Base-by-base conservation (phyloP, 2,113 vertebrate genomes). In the Varanus komodoensis region DNA sequence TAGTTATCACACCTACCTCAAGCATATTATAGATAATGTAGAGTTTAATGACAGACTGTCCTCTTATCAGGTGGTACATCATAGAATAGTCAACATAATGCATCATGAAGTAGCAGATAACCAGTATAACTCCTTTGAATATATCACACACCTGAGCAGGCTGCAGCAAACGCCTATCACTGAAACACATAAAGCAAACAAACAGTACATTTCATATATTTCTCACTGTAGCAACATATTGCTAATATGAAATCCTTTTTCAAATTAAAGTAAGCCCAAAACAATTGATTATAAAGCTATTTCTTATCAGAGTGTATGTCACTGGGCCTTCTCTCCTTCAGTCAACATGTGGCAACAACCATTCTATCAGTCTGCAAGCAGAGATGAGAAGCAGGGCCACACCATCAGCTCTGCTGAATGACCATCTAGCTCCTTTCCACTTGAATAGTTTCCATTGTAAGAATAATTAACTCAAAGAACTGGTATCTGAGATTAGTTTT, bases 1-100 rank as follows among this genome's bases (percentile, higher is more conserved):
- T 73, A 79, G 67, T 21, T 88, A 48, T 48, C 19, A 90, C 94
- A 69, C 21, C 64, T 97, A 99, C 99, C 99, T 99, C 99, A n/a
- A 99, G 97, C 99, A 99, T 99, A 96, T 99, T 99, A 97, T 99
- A 99, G 97, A 99, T 99, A 97, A 99, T 98, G 95, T 99, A 99
- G 94, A 99, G 99, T 94, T 99, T 99, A 97, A 99, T 99, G 96
- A 99, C 98, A 1, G 99, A 99, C 96, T 99, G 99, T 32, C 99
- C 99, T 91, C 99, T 96, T 96, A 99, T 99, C 93, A 99, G 97
- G 96, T 99, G 99, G 94, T 99, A 99, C 98, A 99, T 99, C 99
- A 99, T 99, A 96, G 99, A 98, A 95, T 99, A 99, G 96, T 99
- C 99, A 44, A 99, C 98, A 34, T 99, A 99, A 95, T 99, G 98